These are phyloP conservation scores for Phoeniculus purpureus DNA, from an alignment of 2,797 vertebrate species.

Conservation along the genomic window DNA sequence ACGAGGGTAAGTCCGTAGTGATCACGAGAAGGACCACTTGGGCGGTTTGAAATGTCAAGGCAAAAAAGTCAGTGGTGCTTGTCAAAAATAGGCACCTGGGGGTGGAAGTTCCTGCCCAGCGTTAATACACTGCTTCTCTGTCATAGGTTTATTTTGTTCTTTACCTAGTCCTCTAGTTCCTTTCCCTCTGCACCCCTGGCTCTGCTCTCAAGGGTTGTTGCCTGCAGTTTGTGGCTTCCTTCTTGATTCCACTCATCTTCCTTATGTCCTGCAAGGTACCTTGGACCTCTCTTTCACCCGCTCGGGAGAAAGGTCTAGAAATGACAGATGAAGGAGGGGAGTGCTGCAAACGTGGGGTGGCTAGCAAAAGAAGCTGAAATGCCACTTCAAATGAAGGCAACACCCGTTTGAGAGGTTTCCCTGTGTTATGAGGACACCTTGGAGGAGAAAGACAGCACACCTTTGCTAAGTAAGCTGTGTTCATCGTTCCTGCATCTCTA, in stretches of 20 bases:
- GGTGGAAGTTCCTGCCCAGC: not conserved
- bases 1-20: not conserved
- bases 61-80: not conserved
- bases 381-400: not conserved
- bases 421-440: rapidly evolving
- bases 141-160: not conserved
- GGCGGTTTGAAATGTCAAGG: not conserved
- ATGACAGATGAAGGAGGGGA: not conserved
- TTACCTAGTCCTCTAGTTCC: not conserved
- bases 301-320: not conserved
- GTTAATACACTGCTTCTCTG: not conserved
- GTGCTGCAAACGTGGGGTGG: not conserved
- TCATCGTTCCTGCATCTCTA: not conserved
- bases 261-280: not conserved
- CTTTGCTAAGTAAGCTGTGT: not conserved
- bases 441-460: not conserved
- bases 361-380: not conserved
- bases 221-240: not conserved
- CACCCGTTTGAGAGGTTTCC: not conserved
- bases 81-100: not conserved
- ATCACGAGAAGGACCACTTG: rapidly evolving
- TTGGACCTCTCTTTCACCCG: not conserved
- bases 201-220: not conserved
- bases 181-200: not conserved
- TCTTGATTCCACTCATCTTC: not conserved